phyloP scores from a whole-genome alignment of 2,113 vertebrate genomes.

The Scortum barcoo region DNA sequence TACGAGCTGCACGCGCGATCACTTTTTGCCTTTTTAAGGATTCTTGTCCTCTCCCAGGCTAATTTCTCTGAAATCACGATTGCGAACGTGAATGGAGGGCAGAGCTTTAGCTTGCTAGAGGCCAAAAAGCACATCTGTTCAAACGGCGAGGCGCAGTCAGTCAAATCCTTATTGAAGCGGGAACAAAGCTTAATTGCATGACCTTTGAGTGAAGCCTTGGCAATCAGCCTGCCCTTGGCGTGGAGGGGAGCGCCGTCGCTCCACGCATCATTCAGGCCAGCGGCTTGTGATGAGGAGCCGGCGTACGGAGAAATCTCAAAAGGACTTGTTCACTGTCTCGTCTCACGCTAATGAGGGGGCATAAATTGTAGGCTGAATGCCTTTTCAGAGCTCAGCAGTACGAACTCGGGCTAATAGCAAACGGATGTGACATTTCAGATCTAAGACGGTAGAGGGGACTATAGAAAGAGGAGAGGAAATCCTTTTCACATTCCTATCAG shows the following conservation, averaged over 20 bases:
- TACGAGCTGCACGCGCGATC: conserved; percentile 6
- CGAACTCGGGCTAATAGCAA: conserved; percentile 66
- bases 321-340: conserved; percentile 73
- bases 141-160: conserved; percentile 52
- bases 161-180: conserved; percentile 73
- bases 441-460: conserved; percentile 16
- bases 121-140: conserved; percentile 77
- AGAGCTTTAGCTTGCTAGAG: conserved; percentile 29
- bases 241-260: conserved; percentile 57
- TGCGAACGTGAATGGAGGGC: conserved; percentile 27
- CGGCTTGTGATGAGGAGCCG: conserved; percentile 62
- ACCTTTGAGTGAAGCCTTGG: conserved; percentile 78
- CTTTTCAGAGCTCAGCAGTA: conserved; percentile 66
- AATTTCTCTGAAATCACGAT: conserved; percentile 36
- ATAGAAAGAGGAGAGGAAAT: conserved; percentile 69
- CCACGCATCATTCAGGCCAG: conserved; percentile 64
- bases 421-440: conserved; percentile 73
- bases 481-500: conserved; percentile 62
- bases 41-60: conserved; percentile 21
- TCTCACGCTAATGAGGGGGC: conserved; percentile 75
- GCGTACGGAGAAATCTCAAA: conserved; percentile 66
- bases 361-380: conserved; percentile 69
- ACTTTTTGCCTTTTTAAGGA: conserved; percentile 1
- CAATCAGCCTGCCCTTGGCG: conserved; percentile 78
- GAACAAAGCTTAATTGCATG: conserved; percentile 81